These are phyloP conservation scores for Pachypanchax playfairii DNA, from an alignment of 2,113 vertebrate genomes.

Conservation along the genomic window DNA sequence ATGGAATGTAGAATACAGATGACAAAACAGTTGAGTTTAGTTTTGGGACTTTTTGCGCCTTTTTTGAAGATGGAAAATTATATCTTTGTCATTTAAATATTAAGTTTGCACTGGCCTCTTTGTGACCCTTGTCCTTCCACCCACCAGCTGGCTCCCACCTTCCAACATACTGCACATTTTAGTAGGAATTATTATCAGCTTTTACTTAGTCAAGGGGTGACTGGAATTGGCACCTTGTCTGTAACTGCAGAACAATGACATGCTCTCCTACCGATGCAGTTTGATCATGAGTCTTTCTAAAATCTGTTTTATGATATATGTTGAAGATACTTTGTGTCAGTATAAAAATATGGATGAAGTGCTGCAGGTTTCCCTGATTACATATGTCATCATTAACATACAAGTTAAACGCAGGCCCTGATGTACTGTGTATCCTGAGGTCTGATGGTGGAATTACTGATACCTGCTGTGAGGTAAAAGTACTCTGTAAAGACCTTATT, in stretches of 20 bases:
- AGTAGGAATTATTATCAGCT: constrained; percentile 24
- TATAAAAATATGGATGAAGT: not conserved
- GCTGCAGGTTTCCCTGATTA: not conserved
- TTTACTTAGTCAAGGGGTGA: constrained; percentile 17
- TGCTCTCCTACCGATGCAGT: constrained; percentile 11
- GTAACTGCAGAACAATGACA: constrained; percentile 10
- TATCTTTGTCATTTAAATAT: not conserved
- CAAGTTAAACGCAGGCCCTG: not conserved
- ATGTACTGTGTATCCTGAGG: constrained; percentile 19
- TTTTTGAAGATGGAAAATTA: too few species aligned
- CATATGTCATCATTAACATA: not conserved
- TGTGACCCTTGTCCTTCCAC: not conserved
- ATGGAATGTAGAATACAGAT: too few species aligned
- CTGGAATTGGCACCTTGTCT: constrained; percentile 33
- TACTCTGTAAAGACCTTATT: constrained; percentile 47
- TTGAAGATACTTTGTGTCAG: not conserved
- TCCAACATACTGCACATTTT: not conserved
- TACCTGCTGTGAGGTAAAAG: constrained; percentile 59
- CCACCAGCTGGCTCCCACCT: not conserved
- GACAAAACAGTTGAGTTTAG: too few species aligned
- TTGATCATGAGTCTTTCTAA: constrained; percentile 5
- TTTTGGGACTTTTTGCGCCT: too few species aligned
- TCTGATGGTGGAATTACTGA: constrained; percentile 27
- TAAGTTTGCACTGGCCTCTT: not conserved
- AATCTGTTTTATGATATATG: too few species aligned